These are phyloP conservation scores for Lepidurus arcticus DNA, from an alignment of 1,140 invertebrate species.

Conservation along the genomic window DNA sequence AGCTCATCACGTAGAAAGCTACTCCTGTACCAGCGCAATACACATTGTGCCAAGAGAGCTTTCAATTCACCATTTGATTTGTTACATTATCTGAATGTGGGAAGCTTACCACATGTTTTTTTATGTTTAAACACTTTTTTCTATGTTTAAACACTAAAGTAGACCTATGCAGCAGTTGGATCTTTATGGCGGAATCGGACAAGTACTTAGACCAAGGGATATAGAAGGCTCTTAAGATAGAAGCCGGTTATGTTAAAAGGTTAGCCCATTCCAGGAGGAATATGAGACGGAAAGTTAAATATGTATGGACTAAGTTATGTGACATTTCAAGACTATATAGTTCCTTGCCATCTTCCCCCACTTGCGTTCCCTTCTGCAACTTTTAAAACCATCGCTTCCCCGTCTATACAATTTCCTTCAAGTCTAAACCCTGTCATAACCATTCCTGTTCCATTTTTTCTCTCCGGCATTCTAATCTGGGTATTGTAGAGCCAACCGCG, in stretches of 20 bases:
- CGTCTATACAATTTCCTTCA: constrained; percentile 8
- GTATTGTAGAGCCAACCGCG: no score
- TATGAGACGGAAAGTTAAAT: not conserved
- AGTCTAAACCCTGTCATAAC: not conserved
- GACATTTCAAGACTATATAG: not conserved
- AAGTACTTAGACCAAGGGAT: not conserved
- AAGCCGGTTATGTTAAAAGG: no score
- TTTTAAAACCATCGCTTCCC: not conserved
- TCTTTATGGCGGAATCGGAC: not conserved
- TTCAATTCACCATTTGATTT: no score
- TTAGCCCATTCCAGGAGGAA: not conserved
- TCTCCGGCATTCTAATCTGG: not conserved
- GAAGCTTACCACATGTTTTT: not conserved
- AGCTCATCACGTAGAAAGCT: no score
- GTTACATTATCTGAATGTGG: no score
- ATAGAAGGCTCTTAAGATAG: no score
- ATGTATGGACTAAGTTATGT: constrained; percentile 8
- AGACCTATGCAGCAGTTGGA: not conserved
- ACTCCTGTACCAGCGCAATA: no score
- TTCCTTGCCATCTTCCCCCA: not conserved
- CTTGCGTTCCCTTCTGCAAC: not conserved
- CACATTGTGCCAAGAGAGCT: no score
- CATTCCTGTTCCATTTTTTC: not conserved
- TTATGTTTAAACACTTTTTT: not conserved
- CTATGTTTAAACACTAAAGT: not conserved